Evolutionary conservation across 2,888 invertebrate genomes (phyloP).

Genomic region (Tipula unca): DNA sequence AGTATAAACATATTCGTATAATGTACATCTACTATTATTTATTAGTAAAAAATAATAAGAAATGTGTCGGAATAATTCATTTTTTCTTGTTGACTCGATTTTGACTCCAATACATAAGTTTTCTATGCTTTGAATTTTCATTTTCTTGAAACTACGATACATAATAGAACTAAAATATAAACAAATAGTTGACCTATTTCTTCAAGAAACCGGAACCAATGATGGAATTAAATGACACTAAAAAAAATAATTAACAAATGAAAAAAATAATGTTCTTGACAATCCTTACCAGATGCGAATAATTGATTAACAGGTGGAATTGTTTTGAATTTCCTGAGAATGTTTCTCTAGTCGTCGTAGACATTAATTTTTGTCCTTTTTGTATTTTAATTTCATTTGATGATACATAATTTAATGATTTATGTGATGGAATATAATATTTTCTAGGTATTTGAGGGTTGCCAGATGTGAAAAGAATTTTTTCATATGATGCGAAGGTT

Average conservation of each 20-base stretch:
- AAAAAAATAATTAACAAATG: neutral
- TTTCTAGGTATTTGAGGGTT: neutral
- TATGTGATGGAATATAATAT: neutral
- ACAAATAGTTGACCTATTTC: neutral
- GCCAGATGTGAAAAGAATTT: neutral
- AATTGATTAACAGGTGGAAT: neutral
- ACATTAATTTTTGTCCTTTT: neutral
- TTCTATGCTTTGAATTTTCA: too few species aligned
- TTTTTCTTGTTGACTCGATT: too few species aligned
- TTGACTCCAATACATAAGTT: too few species aligned
- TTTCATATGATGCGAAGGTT: neutral
- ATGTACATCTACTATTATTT: too few species aligned
- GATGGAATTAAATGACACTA: neutral
- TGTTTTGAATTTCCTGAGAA: neutral
- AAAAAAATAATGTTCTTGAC: neutral
- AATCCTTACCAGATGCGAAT: neutral
- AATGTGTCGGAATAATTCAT: too few species aligned
- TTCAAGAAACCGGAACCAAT: neutral
- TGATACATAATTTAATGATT: neutral
- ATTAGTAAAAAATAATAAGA: too few species aligned
- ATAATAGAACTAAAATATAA: too few species aligned
- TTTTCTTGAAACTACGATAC: too few species aligned
- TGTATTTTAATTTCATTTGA: neutral
- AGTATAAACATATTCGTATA: too few species aligned
- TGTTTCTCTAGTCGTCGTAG: neutral